phyloP scores from a whole-genome alignment of 2,888 invertebrate species.

The Amphiduros pacificus region DNA sequence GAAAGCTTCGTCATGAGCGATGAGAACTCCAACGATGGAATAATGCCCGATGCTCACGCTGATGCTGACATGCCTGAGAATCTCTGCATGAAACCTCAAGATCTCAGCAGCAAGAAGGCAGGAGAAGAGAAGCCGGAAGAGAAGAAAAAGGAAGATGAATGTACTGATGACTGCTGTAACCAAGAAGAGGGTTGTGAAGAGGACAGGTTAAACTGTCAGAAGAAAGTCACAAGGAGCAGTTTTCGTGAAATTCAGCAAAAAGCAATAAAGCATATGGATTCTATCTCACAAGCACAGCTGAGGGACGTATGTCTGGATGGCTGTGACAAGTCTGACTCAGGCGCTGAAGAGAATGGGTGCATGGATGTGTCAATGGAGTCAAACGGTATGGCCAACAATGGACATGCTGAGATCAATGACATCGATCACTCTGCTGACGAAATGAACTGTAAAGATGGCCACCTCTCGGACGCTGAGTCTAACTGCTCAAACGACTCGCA shows the following conservation, averaged over 20 bases:
- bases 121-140: conserved; percentile 80
- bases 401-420: background rate
- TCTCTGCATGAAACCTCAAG: no score
- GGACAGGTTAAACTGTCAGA: conserved; percentile 7
- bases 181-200: background rate
- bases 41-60: background rate
- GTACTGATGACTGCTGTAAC: background rate
- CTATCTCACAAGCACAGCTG: conserved; percentile 77
- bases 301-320: conserved; percentile 58
- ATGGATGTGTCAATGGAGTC: background rate
- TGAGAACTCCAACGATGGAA: conserved; percentile 32
- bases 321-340: conserved; percentile 23
- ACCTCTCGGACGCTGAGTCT: conserved; percentile 20
- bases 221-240: conserved; percentile 35
- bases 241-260: conserved; percentile 60
- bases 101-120: conserved; percentile 65
- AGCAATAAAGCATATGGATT: conserved; percentile 77
- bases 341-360: conserved; percentile 28
- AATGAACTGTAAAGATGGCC: background rate
- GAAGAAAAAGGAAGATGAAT: conserved; percentile 34
- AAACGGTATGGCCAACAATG: background rate
- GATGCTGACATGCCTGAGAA: background rate
- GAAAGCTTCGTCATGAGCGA: conserved; percentile 40
- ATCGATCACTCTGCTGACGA: conserved; percentile 6
- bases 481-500: conserved; percentile 20